Evolutionary conservation across 2,113 vertebrate species (phyloP).

Genomic region (Ranitomeya variabilis): DNA sequence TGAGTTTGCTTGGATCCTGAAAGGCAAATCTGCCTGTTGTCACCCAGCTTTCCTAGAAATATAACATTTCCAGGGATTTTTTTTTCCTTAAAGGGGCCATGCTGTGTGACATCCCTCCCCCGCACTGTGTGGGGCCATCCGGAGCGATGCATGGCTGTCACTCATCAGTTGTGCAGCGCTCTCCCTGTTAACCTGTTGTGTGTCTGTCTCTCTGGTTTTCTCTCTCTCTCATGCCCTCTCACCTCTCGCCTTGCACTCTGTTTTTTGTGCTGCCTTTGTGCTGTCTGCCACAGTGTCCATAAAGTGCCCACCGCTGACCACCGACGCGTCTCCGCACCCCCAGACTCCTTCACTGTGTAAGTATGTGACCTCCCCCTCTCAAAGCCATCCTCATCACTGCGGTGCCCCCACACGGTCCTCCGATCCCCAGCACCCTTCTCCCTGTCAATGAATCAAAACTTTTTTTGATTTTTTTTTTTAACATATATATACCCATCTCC

Average conservation of each 20-base stretch:
- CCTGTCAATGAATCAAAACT: no score
- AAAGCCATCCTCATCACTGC: neutral
- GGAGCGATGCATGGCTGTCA: conserved; percentile 65
- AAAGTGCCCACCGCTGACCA: conserved; percentile 96
- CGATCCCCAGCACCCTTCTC: neutral
- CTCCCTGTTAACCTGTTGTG: conserved; percentile 76
- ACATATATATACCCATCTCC: no score
- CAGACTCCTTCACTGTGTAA: conserved; percentile 98
- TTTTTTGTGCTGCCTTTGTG: conserved; percentile 71
- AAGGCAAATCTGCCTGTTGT: neutral
- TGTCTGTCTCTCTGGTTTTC: conserved; percentile 67
- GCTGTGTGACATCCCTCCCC: neutral
- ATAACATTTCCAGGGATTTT: no score
- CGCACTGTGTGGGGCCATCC: neutral
- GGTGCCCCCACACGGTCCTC: conserved; percentile 31
- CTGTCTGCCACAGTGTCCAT: conserved; percentile 86
- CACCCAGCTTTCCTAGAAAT: neutral
- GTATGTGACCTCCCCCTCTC: conserved; percentile 70
- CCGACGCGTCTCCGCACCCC: conserved; percentile 97
- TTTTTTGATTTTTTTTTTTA: no score
- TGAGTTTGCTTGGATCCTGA: neutral
- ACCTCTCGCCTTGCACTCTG: conserved; percentile 65
- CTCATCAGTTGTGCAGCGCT: conserved; percentile 65
- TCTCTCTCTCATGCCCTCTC: conserved; percentile 53
- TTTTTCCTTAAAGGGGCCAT: neutral